These are phyloP conservation scores for Calosoma granatense DNA, from an alignment of 1,140 invertebrate species.

Conservation along the genomic window DNA sequence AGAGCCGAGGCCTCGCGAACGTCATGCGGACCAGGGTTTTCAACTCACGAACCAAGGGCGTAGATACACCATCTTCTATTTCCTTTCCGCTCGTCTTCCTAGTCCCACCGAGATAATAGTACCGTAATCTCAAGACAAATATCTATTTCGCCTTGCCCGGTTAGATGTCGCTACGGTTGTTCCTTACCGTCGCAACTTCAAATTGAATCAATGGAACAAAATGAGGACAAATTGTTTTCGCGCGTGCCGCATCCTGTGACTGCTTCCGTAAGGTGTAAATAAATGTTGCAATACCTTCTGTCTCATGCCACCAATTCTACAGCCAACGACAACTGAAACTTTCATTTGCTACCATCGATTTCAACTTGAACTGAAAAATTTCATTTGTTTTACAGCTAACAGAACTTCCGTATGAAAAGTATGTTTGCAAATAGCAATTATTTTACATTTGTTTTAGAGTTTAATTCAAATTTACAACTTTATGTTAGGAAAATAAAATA, in stretches of 20 bases:
- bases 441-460: too few relatives aligned
- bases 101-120: neutral
- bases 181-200: neutral
- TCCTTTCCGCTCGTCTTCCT: neutral
- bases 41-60: neutral
- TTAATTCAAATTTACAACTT: too few relatives aligned
- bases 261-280: neutral
- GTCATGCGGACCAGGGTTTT: too few relatives aligned
- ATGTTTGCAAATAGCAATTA: too few relatives aligned
- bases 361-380: too few relatives aligned
- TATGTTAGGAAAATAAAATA: too few relatives aligned
- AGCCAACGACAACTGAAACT: too few relatives aligned
- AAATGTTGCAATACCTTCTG: neutral
- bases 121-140: conserved; percentile 3
- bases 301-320: too few relatives aligned
- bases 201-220: conserved; percentile 5
- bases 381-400: too few relatives aligned
- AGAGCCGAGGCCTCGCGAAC: neutral
- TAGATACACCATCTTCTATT: neutral
- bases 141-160: neutral
- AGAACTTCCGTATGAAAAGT: too few relatives aligned
- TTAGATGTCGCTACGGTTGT: conserved; percentile 4
- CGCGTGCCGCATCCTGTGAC: neutral
- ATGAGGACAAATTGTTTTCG: conserved; percentile 7
- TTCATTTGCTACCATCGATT: too few relatives aligned